Base-by-base conservation (phyloP, 2,797 vertebrate genomes). In the Gymnothorax javanicus region DNA sequence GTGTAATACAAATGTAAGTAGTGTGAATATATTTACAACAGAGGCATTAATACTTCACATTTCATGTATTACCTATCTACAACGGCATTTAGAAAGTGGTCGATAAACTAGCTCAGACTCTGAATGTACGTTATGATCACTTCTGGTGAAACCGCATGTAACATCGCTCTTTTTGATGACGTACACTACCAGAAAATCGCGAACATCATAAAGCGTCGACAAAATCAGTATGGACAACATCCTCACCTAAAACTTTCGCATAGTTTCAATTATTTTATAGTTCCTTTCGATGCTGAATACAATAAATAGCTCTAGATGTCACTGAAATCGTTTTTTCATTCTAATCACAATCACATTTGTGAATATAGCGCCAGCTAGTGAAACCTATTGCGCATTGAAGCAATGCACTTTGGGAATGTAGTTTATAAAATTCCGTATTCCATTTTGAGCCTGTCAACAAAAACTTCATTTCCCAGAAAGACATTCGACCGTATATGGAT, bases 391-490 rank as follows among this genome's bases (percentile, higher is more conserved):
- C 43, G 33, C 86, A 62, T 17, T 7, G 12, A 20, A 75, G 67
- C 69, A 33, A 60, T 50, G 82, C 54, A 15, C 84, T 84, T 84
- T 50, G 86, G 86, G 69, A 87, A 23, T 84, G 86, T 52, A 87
- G 86, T 87, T 87, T 57, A 43, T 23, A 75, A 15, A 15, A 25
- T n/a, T 67, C 9, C n/a, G 59, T 25, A 59, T 75, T 87, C 33
- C 33, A 12, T 69, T 77, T 82, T 3, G 62, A n/a, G 27, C 33
- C 20, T 3, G n/a, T 15, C 57, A 6, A 6, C 0, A 50, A 1
- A 75, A 81, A 94, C 94, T 90, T 15, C 92, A 93, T 9, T 56
- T 4, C 12, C 93, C 91, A 93, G 2, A 84, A 71, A 52, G 84
- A 60, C 67, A 25, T 69, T 58, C 56, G 82, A 13, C 56, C 25